Base-by-base conservation (phyloP, 2,113 vertebrate species). In the Rhinichthys klamathensis region DNA sequence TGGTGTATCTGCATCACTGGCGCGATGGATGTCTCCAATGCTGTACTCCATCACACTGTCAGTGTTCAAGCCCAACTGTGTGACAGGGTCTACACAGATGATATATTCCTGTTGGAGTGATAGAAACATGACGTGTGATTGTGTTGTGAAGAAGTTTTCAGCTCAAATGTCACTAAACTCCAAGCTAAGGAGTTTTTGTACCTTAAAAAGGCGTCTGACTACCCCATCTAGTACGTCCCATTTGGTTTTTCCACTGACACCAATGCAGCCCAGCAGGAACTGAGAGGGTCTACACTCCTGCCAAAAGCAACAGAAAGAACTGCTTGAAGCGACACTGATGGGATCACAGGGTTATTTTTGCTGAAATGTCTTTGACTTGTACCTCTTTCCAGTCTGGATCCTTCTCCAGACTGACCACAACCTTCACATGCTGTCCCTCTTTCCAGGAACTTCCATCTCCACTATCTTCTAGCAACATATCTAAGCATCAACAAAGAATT, bases 181-280 rank as follows among this genome's bases (percentile, higher is more conserved):
- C 21, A 35, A 21, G 7, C 13, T 4, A 75, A 75, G 27, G 32
- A 23, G 18, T 44, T 11, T 79, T 89, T 94, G 18, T 91, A 99
- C 98, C 96, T 99, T 99, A 56, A 99, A 99, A 6, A 99, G 93
- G 0, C 98, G 95, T 7, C 96, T 94, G 1, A 99, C 97, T 61
- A 99, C 98, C 25, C 98, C 98, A 46, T 99, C 98, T 89, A 99
- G 94, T 12, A 99, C 97, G 49, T 99, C 98, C 98, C 98, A 99
- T 83, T 98, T 99, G 73, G 98, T 99, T 93, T 99, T 99, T 25
- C 98, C 97, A 6, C 98, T 98, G 56, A 99, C 97, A 1, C 98
- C 97, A 8, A 99, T 99, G 92, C 97, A 98, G 60, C 98, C 98
- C 44, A 99, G 97, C 75, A 99, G 96, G 89, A 89, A 90, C 75